Conservation (phyloP, 2,888 invertebrate genomes). For the Protodeltote pygarga region DNA sequence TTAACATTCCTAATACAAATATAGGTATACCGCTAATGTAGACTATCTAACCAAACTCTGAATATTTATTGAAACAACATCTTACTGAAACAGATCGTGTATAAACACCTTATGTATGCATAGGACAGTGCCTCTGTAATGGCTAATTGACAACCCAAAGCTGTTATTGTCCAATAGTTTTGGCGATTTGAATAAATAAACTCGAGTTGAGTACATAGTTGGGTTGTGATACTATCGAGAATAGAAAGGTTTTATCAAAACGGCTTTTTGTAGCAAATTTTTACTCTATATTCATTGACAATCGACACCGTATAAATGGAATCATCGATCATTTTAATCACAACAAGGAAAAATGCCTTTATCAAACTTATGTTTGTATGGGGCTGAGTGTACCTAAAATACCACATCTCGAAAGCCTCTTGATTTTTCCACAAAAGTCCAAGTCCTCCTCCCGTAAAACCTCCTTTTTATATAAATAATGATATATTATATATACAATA, state of each 20-base stretch:
- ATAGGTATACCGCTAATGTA: not conserved
- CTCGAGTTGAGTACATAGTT: constrained; percentile 60
- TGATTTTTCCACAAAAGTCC: too few relatives aligned
- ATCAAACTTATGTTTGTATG: too few relatives aligned
- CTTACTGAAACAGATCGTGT: constrained; percentile 37
- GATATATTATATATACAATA: too few relatives aligned
- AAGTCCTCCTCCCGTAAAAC: too few relatives aligned
- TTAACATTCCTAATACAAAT: constrained; percentile 22
- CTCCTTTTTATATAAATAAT: too few relatives aligned
- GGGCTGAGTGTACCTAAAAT: too few relatives aligned
- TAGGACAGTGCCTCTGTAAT: constrained; percentile 49
- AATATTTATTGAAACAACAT: constrained; percentile 60
- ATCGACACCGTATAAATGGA: too few relatives aligned
- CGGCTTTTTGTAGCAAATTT: too few relatives aligned
- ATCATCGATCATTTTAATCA: too few relatives aligned
- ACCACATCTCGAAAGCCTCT: too few relatives aligned
- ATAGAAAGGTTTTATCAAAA: constrained; percentile 11
- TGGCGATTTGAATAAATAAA: constrained; percentile 71
- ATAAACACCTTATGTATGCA: constrained; percentile 55
- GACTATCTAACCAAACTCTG: constrained; percentile 36
- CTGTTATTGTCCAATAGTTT: constrained; percentile 71
- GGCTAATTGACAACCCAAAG: constrained; percentile 76
- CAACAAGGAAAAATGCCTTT: too few relatives aligned
- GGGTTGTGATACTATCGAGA: constrained; percentile 43
- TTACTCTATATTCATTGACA: too few relatives aligned